Evolutionary conservation across 2,113 vertebrate genomes (phyloP).

Genomic region (Laticauda colubrina): DNA sequence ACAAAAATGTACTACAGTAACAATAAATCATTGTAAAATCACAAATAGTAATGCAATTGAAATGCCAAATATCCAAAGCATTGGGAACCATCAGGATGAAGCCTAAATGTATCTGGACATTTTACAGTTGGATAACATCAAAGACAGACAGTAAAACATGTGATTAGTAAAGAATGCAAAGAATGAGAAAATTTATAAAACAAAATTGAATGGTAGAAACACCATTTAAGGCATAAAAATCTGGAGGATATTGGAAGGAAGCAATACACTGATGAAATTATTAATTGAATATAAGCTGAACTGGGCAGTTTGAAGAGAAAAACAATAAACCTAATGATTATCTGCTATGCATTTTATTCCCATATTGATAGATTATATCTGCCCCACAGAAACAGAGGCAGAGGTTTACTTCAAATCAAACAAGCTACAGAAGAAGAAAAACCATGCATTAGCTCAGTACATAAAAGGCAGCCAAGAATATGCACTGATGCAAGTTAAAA

Average conservation of each 20-base stretch:
- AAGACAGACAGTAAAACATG: background rate
- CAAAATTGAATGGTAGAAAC: background rate
- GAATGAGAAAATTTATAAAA: background rate
- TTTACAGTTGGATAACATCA: background rate
- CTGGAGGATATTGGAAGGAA: background rate
- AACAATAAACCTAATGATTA: background rate
- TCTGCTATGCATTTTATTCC: background rate
- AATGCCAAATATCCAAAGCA: background rate
- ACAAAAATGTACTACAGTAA: background rate
- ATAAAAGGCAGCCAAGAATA: background rate
- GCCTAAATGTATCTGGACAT: background rate
- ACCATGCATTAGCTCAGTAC: background rate
- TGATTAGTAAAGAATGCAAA: background rate
- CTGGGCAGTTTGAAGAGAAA: background rate
- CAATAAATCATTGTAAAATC: background rate
- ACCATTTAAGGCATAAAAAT: background rate
- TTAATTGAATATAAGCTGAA: background rate
- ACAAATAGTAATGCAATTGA: background rate
- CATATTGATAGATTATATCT: background rate
- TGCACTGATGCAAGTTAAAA: background rate
- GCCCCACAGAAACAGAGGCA: background rate
- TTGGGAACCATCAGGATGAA: background rate
- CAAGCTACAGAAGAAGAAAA: background rate
- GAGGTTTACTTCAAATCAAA: background rate
- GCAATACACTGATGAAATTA: background rate